These are phyloP conservation scores for Trachops cirrhosus DNA, from an alignment of 2,797 vertebrate genomes.

Conservation along the genomic window DNA sequence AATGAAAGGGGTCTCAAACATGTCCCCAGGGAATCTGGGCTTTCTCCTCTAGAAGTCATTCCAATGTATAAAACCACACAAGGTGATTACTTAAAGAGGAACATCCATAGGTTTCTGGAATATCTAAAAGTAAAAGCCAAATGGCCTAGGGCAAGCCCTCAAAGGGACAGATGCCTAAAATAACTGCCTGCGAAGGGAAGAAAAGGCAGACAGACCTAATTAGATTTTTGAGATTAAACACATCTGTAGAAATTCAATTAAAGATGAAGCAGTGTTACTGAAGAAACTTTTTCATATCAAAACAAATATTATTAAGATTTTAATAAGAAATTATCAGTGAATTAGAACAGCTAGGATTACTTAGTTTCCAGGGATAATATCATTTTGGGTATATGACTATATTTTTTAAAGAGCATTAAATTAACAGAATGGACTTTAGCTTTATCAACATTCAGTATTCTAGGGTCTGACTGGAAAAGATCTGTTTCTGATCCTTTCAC, in stretches of 20 bases:
- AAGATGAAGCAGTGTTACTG: slow-evolving; percentile 71
- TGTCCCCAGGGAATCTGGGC: not conserved
- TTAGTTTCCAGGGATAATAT: slow-evolving; percentile 73
- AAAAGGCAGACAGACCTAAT: slow-evolving; percentile 62
- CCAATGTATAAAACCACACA: not conserved
- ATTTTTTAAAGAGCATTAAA: slow-evolving; percentile 76
- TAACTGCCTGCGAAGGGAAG: slow-evolving; percentile 60
- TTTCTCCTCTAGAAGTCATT: not conserved
- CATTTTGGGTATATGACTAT: slow-evolving; percentile 64
- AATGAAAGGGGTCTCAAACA: not conserved
- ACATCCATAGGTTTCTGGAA: slow-evolving; percentile 3
- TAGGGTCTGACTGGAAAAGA: not conserved
- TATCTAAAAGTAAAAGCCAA: slow-evolving; percentile 14
- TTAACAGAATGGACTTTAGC: slow-evolving; percentile 39
- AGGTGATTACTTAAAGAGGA: not conserved
- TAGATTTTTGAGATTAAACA: slow-evolving; percentile 60
- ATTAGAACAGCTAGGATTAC: slow-evolving; percentile 75
- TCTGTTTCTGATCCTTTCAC: not conserved
- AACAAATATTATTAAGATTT: slow-evolving; percentile 79
- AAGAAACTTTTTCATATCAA: slow-evolving; percentile 72
- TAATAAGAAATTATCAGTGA: slow-evolving; percentile 73
- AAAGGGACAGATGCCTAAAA: slow-evolving; percentile 42
- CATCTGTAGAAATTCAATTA: slow-evolving; percentile 72
- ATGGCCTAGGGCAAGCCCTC: slow-evolving; percentile 22
- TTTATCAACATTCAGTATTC: not conserved